Evolutionary conservation across 2,888 invertebrate genomes (phyloP).

Genomic region (Myopa testacea): DNA sequence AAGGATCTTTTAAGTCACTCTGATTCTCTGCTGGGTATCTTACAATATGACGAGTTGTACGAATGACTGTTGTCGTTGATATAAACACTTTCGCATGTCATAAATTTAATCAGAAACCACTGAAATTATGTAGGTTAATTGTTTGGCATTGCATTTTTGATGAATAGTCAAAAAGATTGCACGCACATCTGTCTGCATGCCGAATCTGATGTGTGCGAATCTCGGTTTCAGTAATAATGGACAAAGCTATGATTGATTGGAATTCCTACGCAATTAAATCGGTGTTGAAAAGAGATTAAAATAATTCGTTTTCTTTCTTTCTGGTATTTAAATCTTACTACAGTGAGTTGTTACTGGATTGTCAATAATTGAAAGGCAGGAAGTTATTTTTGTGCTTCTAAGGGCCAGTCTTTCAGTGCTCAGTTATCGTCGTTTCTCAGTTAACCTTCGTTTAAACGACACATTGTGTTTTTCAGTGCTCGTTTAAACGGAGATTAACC

Average conservation of each 20-base stretch:
- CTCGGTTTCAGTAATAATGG: neutral
- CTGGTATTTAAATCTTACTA: too few relatives aligned
- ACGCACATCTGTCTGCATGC: too few relatives aligned
- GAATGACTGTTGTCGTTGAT: neutral
- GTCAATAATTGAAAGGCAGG: too few relatives aligned
- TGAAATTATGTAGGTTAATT: conserved; percentile 18
- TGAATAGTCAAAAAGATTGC: conserved; percentile 17
- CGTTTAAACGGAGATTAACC: too few relatives aligned
- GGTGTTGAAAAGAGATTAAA: neutral
- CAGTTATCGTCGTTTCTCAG: too few relatives aligned
- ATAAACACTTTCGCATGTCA: neutral
- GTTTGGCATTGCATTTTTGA: conserved; percentile 23
- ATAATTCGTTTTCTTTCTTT: neutral
- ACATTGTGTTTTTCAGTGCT: too few relatives aligned
- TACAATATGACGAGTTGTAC: neutral
- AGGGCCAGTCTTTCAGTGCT: too few relatives aligned
- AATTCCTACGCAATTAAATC: neutral
- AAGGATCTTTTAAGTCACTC: neutral
- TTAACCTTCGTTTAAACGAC: too few relatives aligned
- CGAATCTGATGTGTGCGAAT: neutral
- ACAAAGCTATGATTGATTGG: neutral
- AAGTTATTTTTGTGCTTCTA: too few relatives aligned
- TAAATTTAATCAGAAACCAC: conserved; percentile 15
- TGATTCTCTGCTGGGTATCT: neutral
- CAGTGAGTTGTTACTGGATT: too few relatives aligned